Evolutionary conservation across 1,140 invertebrate genomes (phyloP).

Genomic region (Drosophila pectinifera): DNA sequence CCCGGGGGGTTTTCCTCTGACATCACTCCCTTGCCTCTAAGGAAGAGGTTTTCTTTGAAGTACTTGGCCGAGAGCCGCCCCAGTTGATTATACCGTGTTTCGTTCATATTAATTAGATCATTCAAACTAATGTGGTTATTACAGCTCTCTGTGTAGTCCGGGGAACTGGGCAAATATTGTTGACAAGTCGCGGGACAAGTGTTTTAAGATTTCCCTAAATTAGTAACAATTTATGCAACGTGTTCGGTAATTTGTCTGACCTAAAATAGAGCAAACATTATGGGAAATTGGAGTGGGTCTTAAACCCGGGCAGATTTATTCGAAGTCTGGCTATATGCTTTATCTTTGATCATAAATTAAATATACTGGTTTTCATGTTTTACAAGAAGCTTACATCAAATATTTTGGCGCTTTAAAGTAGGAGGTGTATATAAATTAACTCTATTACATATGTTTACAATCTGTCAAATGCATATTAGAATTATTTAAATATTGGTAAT

Average conservation of each 20-base stretch:
- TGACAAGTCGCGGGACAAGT: slow-evolving; percentile 43
- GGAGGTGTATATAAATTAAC: slow-evolving; percentile 1
- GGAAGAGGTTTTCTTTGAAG: slow-evolving; percentile 44
- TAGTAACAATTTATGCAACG: slow-evolving; percentile 34
- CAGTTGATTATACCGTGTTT: slow-evolving; percentile 39
- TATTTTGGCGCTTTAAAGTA: background rate
- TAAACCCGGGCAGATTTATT: background rate
- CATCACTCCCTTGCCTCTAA: slow-evolving; percentile 8
- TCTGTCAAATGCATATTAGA: background rate
- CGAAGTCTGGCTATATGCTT: background rate
- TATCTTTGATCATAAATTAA: no score
- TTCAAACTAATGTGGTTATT: slow-evolving; percentile 46
- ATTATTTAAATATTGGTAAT: background rate
- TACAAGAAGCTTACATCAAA: slow-evolving; percentile 1
- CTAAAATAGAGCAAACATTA: background rate
- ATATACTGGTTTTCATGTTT: background rate
- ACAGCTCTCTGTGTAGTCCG: slow-evolving; percentile 23
- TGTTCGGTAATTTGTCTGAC: slow-evolving; percentile 1
- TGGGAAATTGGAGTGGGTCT: no score
- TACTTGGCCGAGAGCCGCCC: slow-evolving; percentile 30
- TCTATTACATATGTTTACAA: background rate
- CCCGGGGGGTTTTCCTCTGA: slow-evolving; percentile 15
- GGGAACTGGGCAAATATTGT: slow-evolving; percentile 26
- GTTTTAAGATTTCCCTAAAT: slow-evolving; percentile 39
- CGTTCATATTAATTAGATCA: slow-evolving; percentile 52